These are phyloP conservation scores for Tetraneura akinire DNA, from an alignment of 1,140 invertebrate genomes.

Conservation along the genomic window DNA sequence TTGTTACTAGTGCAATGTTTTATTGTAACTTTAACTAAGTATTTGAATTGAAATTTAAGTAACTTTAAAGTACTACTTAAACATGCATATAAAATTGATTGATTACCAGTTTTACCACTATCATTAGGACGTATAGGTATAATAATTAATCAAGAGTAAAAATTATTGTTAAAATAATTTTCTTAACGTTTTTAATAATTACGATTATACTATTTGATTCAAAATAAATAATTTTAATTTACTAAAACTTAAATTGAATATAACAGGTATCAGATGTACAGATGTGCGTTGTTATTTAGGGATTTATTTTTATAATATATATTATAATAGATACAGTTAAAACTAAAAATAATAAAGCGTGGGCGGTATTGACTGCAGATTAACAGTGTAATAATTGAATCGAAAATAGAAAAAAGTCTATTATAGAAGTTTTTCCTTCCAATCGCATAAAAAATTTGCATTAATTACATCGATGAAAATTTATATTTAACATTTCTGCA, in stretches of 20 bases:
- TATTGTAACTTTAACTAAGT: background rate
- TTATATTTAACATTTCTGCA: background rate
- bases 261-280: no score
- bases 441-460: background rate
- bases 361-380: background rate
- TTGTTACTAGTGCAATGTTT: background rate
- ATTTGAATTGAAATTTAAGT: background rate
- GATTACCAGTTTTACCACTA: background rate
- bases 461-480: background rate
- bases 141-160: background rate
- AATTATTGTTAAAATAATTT: background rate
- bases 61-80: background rate
- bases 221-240: background rate
- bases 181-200: background rate
- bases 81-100: constrained; percentile 10
- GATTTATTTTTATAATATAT: background rate
- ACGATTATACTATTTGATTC: background rate
- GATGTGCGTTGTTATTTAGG: background rate
- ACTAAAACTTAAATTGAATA: background rate
- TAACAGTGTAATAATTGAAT: background rate
- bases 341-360: background rate
- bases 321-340: no score
- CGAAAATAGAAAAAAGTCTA: background rate
- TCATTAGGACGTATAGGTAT: background rate
- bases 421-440: constrained; percentile 5